Evolutionary conservation across 2,888 invertebrate genomes (phyloP).

Genomic region (Noctuana brunneofusca): DNA sequence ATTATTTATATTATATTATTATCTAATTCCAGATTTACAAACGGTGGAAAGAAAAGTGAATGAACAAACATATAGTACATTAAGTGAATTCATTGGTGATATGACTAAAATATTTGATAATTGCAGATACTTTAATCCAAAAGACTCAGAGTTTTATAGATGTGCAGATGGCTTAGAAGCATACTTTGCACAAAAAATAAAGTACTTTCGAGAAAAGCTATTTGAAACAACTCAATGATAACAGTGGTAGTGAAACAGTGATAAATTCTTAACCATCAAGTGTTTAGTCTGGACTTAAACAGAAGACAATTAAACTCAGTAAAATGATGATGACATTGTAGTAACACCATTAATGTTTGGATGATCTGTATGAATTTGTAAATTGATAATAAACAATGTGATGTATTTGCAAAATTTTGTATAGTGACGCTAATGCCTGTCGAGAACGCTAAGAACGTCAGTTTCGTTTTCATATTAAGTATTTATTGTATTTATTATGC

Average conservation of each 20-base stretch:
- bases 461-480: constrained; percentile 64
- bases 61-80: constrained; percentile 90
- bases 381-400: constrained; percentile 74
- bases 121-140: constrained; percentile 98
- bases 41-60: constrained; percentile 94
- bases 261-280: constrained; percentile 10
- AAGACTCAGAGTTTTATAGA: constrained; percentile 97
- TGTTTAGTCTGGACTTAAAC: constrained; percentile 28
- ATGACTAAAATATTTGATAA: constrained; percentile 99
- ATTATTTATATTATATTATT: too few relatives aligned
- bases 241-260: constrained; percentile 60
- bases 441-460: constrained; percentile 63
- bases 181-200: constrained; percentile 97
- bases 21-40: constrained; percentile 89
- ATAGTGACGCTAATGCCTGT: constrained; percentile 50
- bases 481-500: constrained; percentile 80
- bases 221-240: constrained; percentile 84
- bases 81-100: constrained; percentile 98
- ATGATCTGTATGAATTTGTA: constrained; percentile 67
- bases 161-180: constrained; percentile 97
- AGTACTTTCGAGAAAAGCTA: constrained; percentile 92
- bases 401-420: constrained; percentile 71
- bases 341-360: constrained; percentile 45
- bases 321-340: constrained; percentile 33
- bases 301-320: constrained; percentile 39